Conservation (phyloP, 1,140 invertebrate genomes). For the Caenorhabditis remanei region DNA sequence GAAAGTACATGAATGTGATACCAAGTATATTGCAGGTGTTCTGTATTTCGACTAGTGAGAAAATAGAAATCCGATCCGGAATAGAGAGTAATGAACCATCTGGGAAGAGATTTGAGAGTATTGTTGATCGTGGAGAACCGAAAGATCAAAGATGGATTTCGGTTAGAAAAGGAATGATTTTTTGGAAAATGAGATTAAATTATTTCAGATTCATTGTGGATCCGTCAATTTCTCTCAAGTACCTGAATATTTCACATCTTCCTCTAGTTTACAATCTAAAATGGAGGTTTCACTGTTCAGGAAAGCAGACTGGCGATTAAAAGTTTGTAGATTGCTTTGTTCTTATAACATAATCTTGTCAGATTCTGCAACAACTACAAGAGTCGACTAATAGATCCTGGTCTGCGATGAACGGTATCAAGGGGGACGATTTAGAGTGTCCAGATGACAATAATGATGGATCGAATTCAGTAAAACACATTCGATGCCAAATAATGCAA, state of each 20-base stretch:
- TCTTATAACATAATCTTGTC: too few relatives aligned
- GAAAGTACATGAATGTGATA: background rate
- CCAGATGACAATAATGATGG: background rate
- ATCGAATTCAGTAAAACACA: background rate
- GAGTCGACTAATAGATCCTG: background rate
- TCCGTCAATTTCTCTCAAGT: background rate
- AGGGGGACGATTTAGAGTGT: background rate
- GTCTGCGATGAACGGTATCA: background rate
- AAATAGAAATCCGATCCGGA: constrained; percentile 28
- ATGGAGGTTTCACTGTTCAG: constrained; percentile 20
- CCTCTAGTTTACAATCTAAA: constrained; percentile 18
- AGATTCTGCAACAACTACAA: constrained; percentile 11
- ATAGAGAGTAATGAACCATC: constrained; percentile 1
- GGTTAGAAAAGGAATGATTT: background rate
- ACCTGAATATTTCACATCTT: constrained; percentile 12
- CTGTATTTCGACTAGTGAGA: constrained; percentile 10
- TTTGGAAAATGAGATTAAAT: background rate
- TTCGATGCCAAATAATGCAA: constrained; percentile 15
- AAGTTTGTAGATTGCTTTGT: background rate
- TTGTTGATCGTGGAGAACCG: constrained; percentile 26
- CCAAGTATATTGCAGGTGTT: background rate
- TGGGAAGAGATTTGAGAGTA: constrained; percentile 17
- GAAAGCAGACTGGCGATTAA: constrained; percentile 25
- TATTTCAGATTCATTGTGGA: background rate
- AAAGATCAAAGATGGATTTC: constrained; percentile 40